Base-by-base conservation (phyloP, 2,113 vertebrate genomes). In the Bolborhynchus lineola region DNA sequence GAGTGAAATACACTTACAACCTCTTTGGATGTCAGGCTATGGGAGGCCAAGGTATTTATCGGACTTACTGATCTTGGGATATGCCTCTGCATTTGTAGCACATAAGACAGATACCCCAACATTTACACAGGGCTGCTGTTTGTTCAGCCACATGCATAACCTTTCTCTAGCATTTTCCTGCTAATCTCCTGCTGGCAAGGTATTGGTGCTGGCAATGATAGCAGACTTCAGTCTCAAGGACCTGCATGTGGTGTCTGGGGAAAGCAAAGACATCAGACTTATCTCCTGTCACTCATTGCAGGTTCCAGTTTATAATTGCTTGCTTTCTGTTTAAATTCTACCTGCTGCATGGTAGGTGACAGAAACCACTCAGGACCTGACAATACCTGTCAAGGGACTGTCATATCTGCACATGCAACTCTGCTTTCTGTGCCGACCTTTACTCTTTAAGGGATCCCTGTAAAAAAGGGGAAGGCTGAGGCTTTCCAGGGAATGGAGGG, bases 61-160 rank as follows among this genome's bases (percentile, higher is more conserved):
- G 23, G 55, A 13, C 31, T 0, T 44, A 19, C 53, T 37, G 10
- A 0, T 0, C 67, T 8, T 1, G 14, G 79, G 86, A 33, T 25
- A 49, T 41, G 60, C 24, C 55, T 69, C 52, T 23, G 55, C 31
- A 5, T 46, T 67, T n/a, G 21, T 4, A 13, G 53, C 85, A 37
- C 25, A 8, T 19, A 26, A 39, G 28, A 41, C 33, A 69, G 17
- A 50, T 5, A 49, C 1, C 35, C 63, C 89, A 21, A 4, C 3
- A 1, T 53, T 35, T 59, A 4, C 88, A 44, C 44, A 11, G 55
- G 42, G 59, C 53, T 80, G 79, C 68, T 75, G 25, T 74, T 49
- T 44, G 85, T 90, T 74, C 75, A 77, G 88, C 46, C 33, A 14
- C 3, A 0, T 24, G 31, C 18, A 5, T 11, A 44, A 65, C 70